Evolutionary conservation across 2,113 vertebrate genomes (phyloP), one percentile per base, ranked within the genome.

Genomic region (Entelurus aequoreus): DNA sequence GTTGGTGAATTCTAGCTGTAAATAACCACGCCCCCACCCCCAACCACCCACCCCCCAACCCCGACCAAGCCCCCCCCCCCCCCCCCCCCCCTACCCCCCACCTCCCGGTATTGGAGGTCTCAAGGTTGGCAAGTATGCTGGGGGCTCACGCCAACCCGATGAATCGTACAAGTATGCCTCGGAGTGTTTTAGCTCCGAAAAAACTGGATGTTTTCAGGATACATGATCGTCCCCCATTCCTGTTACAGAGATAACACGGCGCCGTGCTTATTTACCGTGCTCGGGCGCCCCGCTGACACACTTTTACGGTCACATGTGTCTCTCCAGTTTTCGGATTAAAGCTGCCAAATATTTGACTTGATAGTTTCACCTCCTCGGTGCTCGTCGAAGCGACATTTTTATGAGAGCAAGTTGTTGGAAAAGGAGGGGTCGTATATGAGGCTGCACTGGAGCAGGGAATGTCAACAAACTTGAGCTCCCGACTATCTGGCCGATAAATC

Each of bases 381-480:
- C 61, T 37, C 5, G 65, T 75, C 65, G 59, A 44, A 2, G 53
- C 3, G 68, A 61, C 14, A 37, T 42, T 68, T 62, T 68, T 46
- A 51, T 4, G 10, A 8, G 28, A 54, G 62, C 6, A 1, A 48
- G 54, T 48, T 15, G 6, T 76, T 83, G 68, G 74, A 59, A 19
- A 49, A 13, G 21, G 62, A 67, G 65, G 66, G 38, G 63, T 6
- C 13, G 28, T 36, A 55, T 67, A 69, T 48, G 56, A 65, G 75
- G 72, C 74, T 63, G 63, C 1, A 51, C 7, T 9, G 13, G 66
- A 74, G 58, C 60, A 50, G 68, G 67, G 73, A 77, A 83, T 72
- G 76, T 85, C 83, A 86, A 77, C 82, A 84, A 64, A 63, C 72
- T 74, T 79, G 64, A 72, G 68, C 66, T 57, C 68, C 60, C 52